A percentile compares a stretch with the other conserved stretches of the same genome.
Conservation (phyloP, 2,888 invertebrate genomes). For the Blera fallax region DNA sequence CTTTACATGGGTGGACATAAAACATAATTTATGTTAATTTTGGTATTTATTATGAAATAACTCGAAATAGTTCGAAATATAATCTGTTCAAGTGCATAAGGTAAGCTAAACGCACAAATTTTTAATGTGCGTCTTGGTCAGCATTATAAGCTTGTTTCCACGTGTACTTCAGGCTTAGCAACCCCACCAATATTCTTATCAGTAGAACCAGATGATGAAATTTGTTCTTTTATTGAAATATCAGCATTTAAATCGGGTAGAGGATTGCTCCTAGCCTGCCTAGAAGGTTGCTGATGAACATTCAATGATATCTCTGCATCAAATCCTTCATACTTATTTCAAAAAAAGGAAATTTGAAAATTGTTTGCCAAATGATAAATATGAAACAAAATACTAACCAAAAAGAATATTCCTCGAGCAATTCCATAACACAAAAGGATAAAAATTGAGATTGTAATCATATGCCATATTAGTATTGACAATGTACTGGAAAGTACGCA, state of each 20-base stretch:
- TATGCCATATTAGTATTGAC: background rate
- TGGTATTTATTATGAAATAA: background rate
- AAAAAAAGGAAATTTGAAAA: background rate
- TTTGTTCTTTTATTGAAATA: background rate
- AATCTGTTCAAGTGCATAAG: background rate
- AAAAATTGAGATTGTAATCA: background rate
- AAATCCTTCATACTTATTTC: background rate
- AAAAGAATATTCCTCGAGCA: background rate
- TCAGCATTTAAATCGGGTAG: background rate
- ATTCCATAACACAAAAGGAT: background rate
- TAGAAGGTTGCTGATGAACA: background rate
- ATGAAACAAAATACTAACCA: background rate
- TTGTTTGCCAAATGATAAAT: background rate
- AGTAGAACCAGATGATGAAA: background rate
- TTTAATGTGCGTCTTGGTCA: background rate
- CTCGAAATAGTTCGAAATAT: background rate
- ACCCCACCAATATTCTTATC: background rate
- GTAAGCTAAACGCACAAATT: background rate
- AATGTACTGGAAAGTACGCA: background rate
- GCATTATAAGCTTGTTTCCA: background rate
- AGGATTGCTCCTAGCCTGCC: background rate
- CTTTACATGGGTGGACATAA: background rate
- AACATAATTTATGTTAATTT: background rate
- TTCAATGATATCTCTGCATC: background rate
- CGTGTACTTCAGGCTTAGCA: background rate